phyloP scores from a whole-genome alignment of 1,140 invertebrate species.

The Mercenaria mercenaria region DNA sequence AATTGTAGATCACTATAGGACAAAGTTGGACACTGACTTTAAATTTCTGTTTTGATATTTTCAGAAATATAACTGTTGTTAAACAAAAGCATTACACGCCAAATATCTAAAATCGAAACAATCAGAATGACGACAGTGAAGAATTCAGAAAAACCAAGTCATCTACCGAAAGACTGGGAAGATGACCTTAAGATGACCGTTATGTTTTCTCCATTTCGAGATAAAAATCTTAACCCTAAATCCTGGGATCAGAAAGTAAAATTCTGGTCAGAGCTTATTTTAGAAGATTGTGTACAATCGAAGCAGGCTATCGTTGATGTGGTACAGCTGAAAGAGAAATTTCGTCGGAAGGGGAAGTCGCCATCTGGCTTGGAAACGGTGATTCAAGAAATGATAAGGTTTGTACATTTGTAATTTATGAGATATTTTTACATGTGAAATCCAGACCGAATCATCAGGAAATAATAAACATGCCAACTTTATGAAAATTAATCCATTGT shows the following conservation, averaged over 20 bases:
- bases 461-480: no score
- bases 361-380: conserved; percentile 78
- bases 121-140: background rate
- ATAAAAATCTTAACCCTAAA: conserved; percentile 79
- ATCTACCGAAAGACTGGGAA: conserved; percentile 70
- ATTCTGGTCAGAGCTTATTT: conserved; percentile 79
- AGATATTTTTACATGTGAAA: background rate
- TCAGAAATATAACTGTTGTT: no score
- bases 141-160: background rate
- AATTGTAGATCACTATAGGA: no score
- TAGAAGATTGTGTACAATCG: conserved; percentile 60
- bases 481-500: no score
- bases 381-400: conserved; percentile 79
- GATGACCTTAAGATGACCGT: conserved; percentile 82
- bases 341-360: conserved; percentile 77
- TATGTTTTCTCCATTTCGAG: conserved; percentile 81
- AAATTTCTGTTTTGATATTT: no score
- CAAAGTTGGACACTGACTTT: no score
- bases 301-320: conserved; percentile 69
- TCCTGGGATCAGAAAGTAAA: conserved; percentile 82
- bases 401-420: background rate
- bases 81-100: no score
- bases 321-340: conserved; percentile 66
- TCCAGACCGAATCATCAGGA: no score
- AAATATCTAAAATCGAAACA: no score